Evolutionary conservation across 2,888 invertebrate species (phyloP), one percentile per base, ranked within the genome.

Genomic region (Erynnis tages): DNA sequence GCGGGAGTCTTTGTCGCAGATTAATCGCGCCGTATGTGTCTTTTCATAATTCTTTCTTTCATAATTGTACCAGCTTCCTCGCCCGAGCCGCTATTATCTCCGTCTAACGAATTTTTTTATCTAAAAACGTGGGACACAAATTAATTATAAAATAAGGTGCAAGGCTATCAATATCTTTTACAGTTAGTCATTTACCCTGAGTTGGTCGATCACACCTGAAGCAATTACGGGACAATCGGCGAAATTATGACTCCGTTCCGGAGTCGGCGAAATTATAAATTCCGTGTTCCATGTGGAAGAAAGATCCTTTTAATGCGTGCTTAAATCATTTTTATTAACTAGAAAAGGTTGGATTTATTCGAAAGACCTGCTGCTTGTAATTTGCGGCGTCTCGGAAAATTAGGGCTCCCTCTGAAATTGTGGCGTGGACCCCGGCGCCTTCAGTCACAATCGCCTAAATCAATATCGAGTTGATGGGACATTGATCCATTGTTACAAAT

Each of bases 281-380:
- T 80, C 65, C 70, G 67, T 77, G 76, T 78, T 77, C 76, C 76
- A 70, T 68, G 72, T 71, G 67, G 66, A 68, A 73, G 74, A 78
- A 76, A 81, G 74, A 82, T 81, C 76, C 77, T 76, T 82, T 82
- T 82, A 83, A 82, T 82, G 83, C 76, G 73, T 77, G 63, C 77
- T 81, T 86, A 85, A 85, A 86, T 86, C 83, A 86, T 86, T 84
- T 86, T 86, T 86, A 86, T 85, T 79, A 84, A 85, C 79, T 82
- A 78, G 78, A 78, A 86, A 83, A 84, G 82, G 83, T 84, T 76
- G 76, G 72, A 82, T 82, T 85, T 84, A 82, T 82, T 74, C 69
- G 69, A 64, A 65, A 69, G 71, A 71, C 70, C 75, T 73, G 77
- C 65, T 67, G 74, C 67, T 67, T 73, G 76, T 75, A 79, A 79